These are phyloP conservation scores for Heliocidaris tuberculata DNA, from an alignment of 35 echinoderm and acorn worm species.

Conservation along the genomic window DNA sequence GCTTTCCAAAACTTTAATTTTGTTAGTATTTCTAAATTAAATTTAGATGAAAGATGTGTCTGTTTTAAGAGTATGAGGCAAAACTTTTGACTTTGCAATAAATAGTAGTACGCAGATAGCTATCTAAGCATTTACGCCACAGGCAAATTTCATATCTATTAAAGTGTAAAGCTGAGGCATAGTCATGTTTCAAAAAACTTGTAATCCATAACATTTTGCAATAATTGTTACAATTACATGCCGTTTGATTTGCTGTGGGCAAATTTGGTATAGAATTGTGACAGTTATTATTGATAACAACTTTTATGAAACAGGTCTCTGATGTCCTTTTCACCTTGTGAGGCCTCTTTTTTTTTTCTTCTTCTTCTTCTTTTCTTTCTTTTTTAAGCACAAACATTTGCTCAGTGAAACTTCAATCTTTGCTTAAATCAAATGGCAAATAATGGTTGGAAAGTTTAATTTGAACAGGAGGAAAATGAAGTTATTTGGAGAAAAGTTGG, in stretches of 20 bases:
- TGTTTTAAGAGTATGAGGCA: not conserved
- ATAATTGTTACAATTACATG: not conserved
- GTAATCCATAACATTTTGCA: not conserved
- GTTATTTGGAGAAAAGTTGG: too few relatives aligned
- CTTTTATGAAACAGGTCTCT: too few relatives aligned
- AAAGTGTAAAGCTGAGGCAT: not conserved
- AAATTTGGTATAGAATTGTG: not conserved
- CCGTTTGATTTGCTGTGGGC: not conserved
- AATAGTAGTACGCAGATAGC: too few relatives aligned
- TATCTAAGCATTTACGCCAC: too few relatives aligned
- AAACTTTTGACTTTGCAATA: not conserved
- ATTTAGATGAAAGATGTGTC: not conserved
- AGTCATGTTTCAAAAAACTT: not conserved
- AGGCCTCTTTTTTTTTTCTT: not conserved
- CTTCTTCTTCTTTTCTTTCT: too few relatives aligned
- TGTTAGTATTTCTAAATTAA: not conserved
- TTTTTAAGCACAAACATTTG: not conserved
- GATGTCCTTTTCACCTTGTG: not conserved
- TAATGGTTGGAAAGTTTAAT: not conserved
- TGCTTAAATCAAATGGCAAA: not conserved
- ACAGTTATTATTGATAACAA: not conserved
- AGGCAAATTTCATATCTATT: not conserved
- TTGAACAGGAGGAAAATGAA: not conserved
- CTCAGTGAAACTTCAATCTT: not conserved
- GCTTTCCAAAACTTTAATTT: not conserved